Conservation (phyloP, 1,140 invertebrate genomes). For the Lasioglossum albipes region DNA sequence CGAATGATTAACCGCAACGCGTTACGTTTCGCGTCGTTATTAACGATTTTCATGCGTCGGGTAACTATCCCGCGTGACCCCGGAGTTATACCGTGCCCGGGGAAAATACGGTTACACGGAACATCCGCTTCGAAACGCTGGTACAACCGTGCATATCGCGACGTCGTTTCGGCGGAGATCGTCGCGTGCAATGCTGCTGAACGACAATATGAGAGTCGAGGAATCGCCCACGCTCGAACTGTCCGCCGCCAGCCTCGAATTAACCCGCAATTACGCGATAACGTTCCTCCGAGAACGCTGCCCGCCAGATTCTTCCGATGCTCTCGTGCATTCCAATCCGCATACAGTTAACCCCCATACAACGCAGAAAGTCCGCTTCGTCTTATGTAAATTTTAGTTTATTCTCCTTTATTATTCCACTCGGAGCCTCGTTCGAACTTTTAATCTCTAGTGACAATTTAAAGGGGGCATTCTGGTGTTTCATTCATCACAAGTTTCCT, state of each 20-base stretch:
- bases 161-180: neutral
- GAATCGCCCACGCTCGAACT: conserved; percentile 73
- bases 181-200: conserved; percentile 60
- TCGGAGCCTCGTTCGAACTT: no score
- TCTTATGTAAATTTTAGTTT: no score
- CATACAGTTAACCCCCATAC: neutral
- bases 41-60: conserved; percentile 12
- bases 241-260: conserved; percentile 73
- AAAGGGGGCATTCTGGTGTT: no score
- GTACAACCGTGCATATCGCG: conserved; percentile 18
- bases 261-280: conserved; percentile 77
- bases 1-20: conserved; percentile 11
- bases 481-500: no score
- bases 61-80: conserved; percentile 8
- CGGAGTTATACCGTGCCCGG: neutral
- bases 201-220: conserved; percentile 67
- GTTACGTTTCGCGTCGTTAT: conserved; percentile 24
- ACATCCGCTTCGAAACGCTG: neutral
- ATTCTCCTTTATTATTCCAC: no score
- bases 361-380: no score
- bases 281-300: conserved; percentile 61
- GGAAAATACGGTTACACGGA: neutral
- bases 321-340: neutral
- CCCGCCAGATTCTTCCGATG: conserved; percentile 23
- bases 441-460: no score